Percentiles rank a stretch among this genome's conserved stretches.
Evolutionary conservation across 2,113 vertebrate genomes (phyloP).

Genomic region (Anser cygnoides): DNA sequence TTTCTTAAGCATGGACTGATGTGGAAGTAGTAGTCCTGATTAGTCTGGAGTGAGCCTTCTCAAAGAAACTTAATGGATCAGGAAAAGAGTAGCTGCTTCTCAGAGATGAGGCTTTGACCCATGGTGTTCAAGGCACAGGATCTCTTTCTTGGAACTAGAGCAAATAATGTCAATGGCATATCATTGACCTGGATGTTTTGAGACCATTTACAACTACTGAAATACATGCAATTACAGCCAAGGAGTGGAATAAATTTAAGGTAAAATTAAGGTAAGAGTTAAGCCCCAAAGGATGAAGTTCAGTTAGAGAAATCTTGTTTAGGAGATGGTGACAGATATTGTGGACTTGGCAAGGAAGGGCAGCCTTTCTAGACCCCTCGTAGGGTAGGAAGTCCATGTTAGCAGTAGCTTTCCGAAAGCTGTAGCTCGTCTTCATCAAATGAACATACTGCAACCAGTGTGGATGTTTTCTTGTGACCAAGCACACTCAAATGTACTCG

Average conservation of each 20-base stretch:
- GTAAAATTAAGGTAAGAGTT: not conserved
- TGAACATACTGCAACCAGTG: not conserved
- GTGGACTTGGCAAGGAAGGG: not conserved
- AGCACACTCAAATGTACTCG: not conserved
- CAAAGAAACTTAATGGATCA: not conserved
- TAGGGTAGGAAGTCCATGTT: not conserved
- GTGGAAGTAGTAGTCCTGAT: not conserved
- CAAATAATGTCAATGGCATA: not conserved
- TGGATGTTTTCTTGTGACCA: not conserved
- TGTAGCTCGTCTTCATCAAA: not conserved
- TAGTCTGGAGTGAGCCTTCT: not conserved
- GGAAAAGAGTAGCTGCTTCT: not conserved
- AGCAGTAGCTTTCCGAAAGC: not conserved
- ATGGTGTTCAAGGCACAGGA: not conserved
- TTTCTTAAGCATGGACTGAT: not conserved
- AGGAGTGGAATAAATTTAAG: not conserved
- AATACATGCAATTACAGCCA: not conserved
- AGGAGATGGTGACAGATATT: not conserved
- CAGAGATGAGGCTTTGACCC: not conserved
- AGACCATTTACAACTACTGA: not conserved
- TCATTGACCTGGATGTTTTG: not conserved
- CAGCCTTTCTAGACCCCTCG: not conserved
- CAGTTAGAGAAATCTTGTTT: not conserved
- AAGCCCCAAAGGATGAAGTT: not conserved
- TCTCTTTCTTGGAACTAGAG: not conserved